Percentiles rank a stretch among this genome's conserved stretches.
Evolutionary conservation across 2,797 vertebrate genomes (phyloP).

Genomic region (Orestias chungarensis): DNA sequence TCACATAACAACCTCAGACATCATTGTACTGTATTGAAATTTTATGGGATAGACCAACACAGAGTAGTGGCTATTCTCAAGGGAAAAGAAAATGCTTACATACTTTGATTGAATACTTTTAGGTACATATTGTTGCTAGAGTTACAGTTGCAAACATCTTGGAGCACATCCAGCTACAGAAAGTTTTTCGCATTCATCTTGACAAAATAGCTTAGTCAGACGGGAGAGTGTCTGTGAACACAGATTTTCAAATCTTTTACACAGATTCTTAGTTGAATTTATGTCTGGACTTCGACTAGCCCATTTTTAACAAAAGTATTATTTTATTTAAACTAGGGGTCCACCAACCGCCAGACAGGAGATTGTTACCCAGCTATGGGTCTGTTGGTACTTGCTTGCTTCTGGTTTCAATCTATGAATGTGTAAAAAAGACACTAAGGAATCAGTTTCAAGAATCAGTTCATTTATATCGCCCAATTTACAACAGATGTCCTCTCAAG

Average conservation of each 20-base stretch:
- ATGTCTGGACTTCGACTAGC: not conserved
- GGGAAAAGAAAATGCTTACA: not conserved
- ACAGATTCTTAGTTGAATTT: not conserved
- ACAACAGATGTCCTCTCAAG: too few species aligned
- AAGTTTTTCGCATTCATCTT: not conserved
- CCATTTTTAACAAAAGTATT: too few species aligned
- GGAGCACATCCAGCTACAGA: not conserved
- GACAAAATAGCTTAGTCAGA: not conserved
- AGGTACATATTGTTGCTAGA: not conserved
- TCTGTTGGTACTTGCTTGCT: too few species aligned
- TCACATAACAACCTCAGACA: not conserved
- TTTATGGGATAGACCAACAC: not conserved
- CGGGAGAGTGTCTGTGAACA: not conserved
- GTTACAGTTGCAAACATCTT: not conserved
- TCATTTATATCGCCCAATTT: too few species aligned
- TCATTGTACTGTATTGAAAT: not conserved
- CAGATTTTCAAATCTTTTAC: not conserved
- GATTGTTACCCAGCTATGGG: too few species aligned
- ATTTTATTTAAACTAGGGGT: too few species aligned
- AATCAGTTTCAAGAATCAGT: too few species aligned
- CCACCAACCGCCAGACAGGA: too few species aligned
- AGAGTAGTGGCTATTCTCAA: not conserved
- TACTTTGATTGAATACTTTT: not conserved
- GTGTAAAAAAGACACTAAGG: too few species aligned
- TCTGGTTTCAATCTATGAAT: too few species aligned